A percentile compares a stretch with the other conserved stretches of the same genome.
Conservation (phyloP, 2,888 invertebrate genomes). For the Steromphala cineraria region DNA sequence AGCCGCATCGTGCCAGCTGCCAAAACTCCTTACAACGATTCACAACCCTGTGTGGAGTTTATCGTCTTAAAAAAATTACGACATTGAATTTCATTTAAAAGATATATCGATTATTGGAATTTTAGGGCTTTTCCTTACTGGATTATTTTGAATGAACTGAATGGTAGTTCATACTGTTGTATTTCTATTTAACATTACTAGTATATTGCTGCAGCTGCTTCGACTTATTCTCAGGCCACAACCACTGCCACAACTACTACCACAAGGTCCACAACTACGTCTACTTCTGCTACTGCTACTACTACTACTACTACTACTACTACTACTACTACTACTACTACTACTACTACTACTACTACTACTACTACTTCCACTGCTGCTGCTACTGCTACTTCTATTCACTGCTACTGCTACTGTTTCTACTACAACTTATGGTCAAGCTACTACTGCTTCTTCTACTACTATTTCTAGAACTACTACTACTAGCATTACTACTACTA, state of each 20-base stretch:
- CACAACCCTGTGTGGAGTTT: not conserved
- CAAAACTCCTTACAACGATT: not conserved
- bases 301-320: constrained; percentile 21
- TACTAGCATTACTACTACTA: not conserved
- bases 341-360: not conserved
- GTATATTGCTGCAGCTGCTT: not conserved
- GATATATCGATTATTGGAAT: no score
- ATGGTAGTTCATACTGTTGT: not conserved
- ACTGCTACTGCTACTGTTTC: not conserved
- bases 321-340: constrained; percentile 21
- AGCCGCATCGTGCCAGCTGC: not conserved
- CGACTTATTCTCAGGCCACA: not conserved
- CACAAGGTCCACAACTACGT: not conserved
- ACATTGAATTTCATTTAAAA: not conserved
- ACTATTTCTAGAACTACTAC: constrained; percentile 9
- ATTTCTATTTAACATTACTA: no score
- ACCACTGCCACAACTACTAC: not conserved
- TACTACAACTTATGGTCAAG: not conserved
- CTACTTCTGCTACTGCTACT: constrained; percentile 19
- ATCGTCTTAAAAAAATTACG: not conserved
- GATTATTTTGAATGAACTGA: not conserved
- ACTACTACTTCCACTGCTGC: not conserved
- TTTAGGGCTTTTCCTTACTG: no score
- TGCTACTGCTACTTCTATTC: not conserved
- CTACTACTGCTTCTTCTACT: not conserved